Percentiles rank a stretch among this genome's conserved stretches.
These are phyloP conservation scores for Meteorus cinctellus DNA, from an alignment of 2,888 invertebrate genomes.

Conservation along the genomic window DNA sequence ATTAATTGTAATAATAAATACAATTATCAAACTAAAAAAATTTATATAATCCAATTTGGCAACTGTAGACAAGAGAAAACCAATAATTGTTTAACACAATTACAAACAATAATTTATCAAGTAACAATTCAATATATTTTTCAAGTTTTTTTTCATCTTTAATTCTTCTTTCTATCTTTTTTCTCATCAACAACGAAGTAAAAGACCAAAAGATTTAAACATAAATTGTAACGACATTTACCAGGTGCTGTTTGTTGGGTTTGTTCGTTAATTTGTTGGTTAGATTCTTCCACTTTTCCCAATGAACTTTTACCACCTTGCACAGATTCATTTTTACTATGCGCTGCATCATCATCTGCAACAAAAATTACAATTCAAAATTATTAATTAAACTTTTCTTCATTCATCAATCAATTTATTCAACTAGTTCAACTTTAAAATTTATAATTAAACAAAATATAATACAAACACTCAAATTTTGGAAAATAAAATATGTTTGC, in stretches of 20 bases:
- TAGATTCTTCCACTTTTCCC: slow-evolving; percentile 53
- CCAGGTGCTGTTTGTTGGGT: slow-evolving; percentile 66
- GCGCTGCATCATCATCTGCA: slow-evolving; percentile 43
- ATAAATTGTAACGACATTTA: slow-evolving; percentile 40
- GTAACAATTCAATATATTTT: too few relatives aligned
- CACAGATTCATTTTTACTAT: slow-evolving; percentile 29
- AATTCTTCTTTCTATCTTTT: neutral
- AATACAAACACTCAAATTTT: slow-evolving; percentile 35
- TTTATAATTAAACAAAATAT: slow-evolving; percentile 12
- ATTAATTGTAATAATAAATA: too few relatives aligned
- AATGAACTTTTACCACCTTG: slow-evolving; percentile 41
- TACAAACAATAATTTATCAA: too few relatives aligned
- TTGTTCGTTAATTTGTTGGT: slow-evolving; percentile 63
- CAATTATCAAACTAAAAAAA: too few relatives aligned
- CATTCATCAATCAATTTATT: neutral
- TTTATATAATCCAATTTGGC: too few relatives aligned
- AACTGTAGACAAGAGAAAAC: too few relatives aligned
- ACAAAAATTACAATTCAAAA: neutral
- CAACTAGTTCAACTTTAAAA: neutral
- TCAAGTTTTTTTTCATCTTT: too few relatives aligned
- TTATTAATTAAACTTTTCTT: slow-evolving; percentile 24
- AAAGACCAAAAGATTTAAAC: neutral
- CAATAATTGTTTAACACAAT: too few relatives aligned
- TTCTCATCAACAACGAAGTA: neutral
- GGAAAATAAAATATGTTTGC: slow-evolving; percentile 46